These are phyloP conservation scores for Limnephilus auricula DNA, from an alignment of 2,888 invertebrate species.

Conservation along the genomic window DNA sequence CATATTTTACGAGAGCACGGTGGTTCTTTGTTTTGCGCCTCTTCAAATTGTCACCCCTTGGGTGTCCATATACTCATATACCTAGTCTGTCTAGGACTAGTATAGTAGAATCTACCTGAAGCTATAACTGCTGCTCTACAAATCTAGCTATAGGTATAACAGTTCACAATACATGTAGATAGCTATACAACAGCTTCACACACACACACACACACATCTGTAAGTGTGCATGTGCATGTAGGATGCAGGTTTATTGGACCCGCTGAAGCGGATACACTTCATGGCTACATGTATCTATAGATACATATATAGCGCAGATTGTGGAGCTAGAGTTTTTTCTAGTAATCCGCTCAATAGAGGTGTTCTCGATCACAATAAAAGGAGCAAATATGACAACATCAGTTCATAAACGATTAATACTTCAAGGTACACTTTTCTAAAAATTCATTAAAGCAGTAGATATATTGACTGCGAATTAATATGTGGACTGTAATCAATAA, in stretches of 20 bases:
- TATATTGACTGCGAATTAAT: too few relatives aligned
- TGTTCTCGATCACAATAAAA: neutral
- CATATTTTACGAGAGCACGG: neutral
- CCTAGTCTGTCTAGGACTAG: neutral
- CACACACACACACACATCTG: neutral
- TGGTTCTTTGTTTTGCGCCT: neutral
- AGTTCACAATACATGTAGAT: too few relatives aligned
- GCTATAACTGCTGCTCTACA: neutral
- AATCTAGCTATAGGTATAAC: too few relatives aligned
- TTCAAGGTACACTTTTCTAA: too few relatives aligned
- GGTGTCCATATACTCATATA: neutral
- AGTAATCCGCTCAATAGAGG: neutral
- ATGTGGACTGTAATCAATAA: too few relatives aligned
- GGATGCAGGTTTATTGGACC: constrained; percentile 26
- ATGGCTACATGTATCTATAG: neutral
- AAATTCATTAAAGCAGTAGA: too few relatives aligned
- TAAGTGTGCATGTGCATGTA: neutral
- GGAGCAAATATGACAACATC: neutral
- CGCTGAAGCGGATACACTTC: constrained; percentile 13
- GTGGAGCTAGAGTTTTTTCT: neutral
- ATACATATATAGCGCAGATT: neutral
- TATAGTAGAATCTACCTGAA: neutral
- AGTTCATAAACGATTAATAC: neutral
- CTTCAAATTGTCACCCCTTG: neutral
- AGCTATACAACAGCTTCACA: neutral